These are phyloP conservation scores for Athalia rosae DNA, from an alignment of 2,888 invertebrate genomes.

Conservation along the genomic window DNA sequence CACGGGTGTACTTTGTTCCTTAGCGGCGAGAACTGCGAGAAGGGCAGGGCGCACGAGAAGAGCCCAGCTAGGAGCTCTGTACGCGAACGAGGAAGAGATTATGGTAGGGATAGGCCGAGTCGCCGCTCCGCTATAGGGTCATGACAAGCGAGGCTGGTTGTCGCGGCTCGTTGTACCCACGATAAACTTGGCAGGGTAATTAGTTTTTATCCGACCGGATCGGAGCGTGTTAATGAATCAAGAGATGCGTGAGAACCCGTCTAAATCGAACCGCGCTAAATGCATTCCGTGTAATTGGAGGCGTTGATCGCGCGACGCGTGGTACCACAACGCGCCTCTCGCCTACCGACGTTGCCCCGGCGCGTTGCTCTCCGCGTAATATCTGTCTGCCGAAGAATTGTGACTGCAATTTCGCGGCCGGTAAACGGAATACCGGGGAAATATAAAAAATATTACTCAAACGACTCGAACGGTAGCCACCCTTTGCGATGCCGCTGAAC, in stretches of 20 bases:
- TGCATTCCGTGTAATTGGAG: slow-evolving; percentile 67
- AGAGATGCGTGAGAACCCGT: slow-evolving; percentile 43
- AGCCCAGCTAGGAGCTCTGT: neutral
- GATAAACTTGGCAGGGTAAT: slow-evolving; percentile 40
- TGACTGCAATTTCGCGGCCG: slow-evolving; percentile 64
- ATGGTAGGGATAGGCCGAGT: neutral
- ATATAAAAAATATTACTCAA: slow-evolving; percentile 37
- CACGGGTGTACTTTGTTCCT: too few relatives aligned
- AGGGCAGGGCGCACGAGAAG: neutral
- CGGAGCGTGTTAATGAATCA: slow-evolving; percentile 39
- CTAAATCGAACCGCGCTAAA: slow-evolving; percentile 54
- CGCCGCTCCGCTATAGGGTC: neutral
- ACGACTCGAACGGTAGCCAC: neutral
- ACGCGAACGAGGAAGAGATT: slow-evolving; percentile 15
- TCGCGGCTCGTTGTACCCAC: slow-evolving; percentile 23
- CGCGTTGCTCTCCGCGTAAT: slow-evolving; percentile 56
- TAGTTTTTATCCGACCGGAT: slow-evolving; percentile 42
- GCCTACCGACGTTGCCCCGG: neutral
- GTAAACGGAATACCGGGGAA: slow-evolving; percentile 27
- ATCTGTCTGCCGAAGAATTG: slow-evolving; percentile 67
- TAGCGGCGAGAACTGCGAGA: neutral
- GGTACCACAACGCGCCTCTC: slow-evolving; percentile 50
- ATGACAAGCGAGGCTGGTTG: slow-evolving; percentile 38
- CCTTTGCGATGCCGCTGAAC: neutral
- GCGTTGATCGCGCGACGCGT: slow-evolving; percentile 47